Base-by-base conservation (phyloP, 1,140 invertebrate species). In the Coptotermes formosanus region DNA sequence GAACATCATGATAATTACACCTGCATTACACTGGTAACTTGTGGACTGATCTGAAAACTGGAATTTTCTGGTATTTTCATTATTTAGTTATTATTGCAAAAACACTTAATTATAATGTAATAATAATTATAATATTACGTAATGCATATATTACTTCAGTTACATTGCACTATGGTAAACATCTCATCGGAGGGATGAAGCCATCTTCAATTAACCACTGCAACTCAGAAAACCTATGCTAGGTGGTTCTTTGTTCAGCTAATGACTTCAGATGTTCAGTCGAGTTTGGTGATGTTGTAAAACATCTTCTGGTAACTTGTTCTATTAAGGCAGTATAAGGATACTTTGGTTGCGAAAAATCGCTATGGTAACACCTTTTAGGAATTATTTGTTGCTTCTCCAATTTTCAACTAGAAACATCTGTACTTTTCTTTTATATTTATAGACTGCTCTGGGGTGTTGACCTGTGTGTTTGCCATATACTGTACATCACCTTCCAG, bases 21-120 rank as follows among this genome's bases (percentile, higher is more conserved):
- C 75, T 82, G 48, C 52, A 14, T 82, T 52, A 82, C 81, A 82
- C 81, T 86, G 85, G 85, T 86, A 86, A 86, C 85, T 86, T 82
- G 59, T 84, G 48, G 43, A 84, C n/a, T 75, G 64, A 75, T 75
- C n/a, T 75, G 64, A 75, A 30, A 75, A 75, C 16, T 75, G 64
- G 64, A 75, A 75, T 75, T 7, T 75, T 75, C 25, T 75, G 25
- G 64, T 75, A 75, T 75, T 75, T 75, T 75, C 9, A n/a, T 75
- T 75, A n/a, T 75, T 75, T 75, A 75, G 64, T 75, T 75, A 75
- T 30, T 75, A 8, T 75, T 75, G 64, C 25, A 75, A 75, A 75
- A 75, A 75, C 64, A 75, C 64, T 75, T 75, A 84, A 59, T 84
- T 52, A 84, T 84, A 55, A 32, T 32, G 83, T 84, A n/a, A 30